A percentile compares a stretch with the other conserved stretches of the same genome.
Evolutionary conservation across 2,888 invertebrate species (phyloP).

Genomic region (Antitype chi): DNA sequence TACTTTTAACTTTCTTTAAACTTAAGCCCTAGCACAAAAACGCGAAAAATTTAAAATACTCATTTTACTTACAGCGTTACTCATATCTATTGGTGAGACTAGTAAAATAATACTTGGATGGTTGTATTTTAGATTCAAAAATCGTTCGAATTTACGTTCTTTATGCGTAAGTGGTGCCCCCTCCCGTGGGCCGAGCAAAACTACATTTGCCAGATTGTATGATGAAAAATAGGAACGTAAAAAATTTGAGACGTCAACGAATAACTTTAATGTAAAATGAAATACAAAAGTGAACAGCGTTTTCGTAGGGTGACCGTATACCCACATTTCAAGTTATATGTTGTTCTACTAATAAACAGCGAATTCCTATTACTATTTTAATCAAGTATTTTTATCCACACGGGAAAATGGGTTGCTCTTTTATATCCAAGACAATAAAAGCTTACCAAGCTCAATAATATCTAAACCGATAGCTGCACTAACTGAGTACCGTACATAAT

Average conservation of each 20-base stretch:
- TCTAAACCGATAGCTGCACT: not conserved
- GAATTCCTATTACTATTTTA: too few relatives aligned
- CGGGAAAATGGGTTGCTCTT: too few relatives aligned
- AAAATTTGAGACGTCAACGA: not conserved
- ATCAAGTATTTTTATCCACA: too few relatives aligned
- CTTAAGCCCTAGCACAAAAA: not conserved
- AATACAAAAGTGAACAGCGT: not conserved
- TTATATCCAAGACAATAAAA: too few relatives aligned
- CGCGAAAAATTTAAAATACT: not conserved
- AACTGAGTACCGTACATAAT: not conserved
- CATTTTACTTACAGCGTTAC: not conserved
- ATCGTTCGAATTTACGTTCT: not conserved
- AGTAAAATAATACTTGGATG: not conserved
- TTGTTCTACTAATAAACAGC: not conserved
- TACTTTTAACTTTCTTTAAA: not conserved
- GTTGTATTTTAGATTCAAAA: not conserved
- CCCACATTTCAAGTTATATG: not conserved
- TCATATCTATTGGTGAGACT: not conserved
- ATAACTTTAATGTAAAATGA: not conserved
- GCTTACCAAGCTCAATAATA: not conserved
- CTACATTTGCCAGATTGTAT: not conserved
- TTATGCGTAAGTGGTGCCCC: not conserved
- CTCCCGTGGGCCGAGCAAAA: too few relatives aligned
- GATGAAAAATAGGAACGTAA: not conserved
- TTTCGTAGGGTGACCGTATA: not conserved